Conservation (phyloP, 2,888 invertebrate genomes). For the Drosophila algonquin region DNA sequence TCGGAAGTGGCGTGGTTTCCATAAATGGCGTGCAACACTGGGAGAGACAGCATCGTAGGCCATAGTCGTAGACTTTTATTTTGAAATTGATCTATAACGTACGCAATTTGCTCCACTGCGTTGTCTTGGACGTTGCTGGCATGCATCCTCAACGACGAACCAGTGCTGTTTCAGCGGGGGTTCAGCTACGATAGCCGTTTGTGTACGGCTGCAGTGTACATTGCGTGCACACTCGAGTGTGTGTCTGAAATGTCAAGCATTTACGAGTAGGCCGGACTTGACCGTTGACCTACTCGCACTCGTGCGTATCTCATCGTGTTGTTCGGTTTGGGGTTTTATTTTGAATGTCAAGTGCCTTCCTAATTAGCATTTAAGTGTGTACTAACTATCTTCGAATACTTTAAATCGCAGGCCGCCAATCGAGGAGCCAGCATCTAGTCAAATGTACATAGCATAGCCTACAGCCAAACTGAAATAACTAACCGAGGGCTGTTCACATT, state of each 20-base stretch:
- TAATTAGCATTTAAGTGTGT: constrained; percentile 66
- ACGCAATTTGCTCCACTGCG: not conserved
- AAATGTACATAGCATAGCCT: constrained; percentile 43
- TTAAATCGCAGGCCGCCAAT: constrained; percentile 6
- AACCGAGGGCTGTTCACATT: constrained; percentile 16
- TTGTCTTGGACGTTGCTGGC: not conserved
- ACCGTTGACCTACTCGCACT: constrained; percentile 7
- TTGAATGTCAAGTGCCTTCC: constrained; percentile 74
- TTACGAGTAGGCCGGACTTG: not conserved
- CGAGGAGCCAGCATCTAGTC: not conserved
- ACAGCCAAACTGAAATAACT: constrained; percentile 22
- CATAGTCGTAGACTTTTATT: constrained; percentile 7
- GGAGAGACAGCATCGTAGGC: not conserved
- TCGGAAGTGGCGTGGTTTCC: not conserved
- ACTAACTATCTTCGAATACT: constrained; percentile 10
- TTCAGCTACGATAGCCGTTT: not conserved
- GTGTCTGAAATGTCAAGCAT: not conserved
- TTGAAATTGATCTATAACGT: not conserved
- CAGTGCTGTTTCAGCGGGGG: not conserved
- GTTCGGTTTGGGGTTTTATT: constrained; percentile 58
- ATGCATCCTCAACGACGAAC: not conserved
- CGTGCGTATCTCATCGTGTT: constrained; percentile 12
- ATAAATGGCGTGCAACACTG: constrained; percentile 1
- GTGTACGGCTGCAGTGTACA: not conserved
- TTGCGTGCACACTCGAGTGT: not conserved